Conservation (phyloP, 2,797 vertebrate species). For the Choloepus didactylus region DNA sequence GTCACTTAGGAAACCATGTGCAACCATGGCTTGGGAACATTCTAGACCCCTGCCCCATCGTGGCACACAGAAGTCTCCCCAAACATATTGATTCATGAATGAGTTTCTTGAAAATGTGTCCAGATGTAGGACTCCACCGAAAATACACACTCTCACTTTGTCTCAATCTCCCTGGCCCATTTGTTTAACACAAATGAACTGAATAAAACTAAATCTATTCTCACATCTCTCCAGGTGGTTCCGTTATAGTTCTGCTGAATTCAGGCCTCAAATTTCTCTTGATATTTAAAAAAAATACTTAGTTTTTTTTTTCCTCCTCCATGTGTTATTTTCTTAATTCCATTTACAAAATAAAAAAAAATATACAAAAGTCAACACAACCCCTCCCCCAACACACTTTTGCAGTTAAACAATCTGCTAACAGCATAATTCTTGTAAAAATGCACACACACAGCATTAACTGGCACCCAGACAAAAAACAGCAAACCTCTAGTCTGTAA, state of each 20-base stretch:
- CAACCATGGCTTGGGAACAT: conserved; percentile 20
- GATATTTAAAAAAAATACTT: conserved; percentile 10
- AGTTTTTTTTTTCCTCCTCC: not conserved
- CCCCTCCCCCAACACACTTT: not conserved
- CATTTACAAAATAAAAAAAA: conserved; percentile 33
- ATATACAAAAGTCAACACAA: not conserved
- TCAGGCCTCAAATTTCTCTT: not conserved
- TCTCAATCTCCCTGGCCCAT: not conserved
- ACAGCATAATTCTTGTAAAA: not conserved
- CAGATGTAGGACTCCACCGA: not conserved
- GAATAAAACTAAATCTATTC: not conserved
- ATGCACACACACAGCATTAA: not conserved
- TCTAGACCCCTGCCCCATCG: not conserved
- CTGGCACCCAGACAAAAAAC: not conserved
- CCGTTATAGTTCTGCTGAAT: not conserved
- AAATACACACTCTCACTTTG: not conserved
- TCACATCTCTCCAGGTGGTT: not conserved
- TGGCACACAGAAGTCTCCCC: not conserved
- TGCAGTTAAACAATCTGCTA: conserved; percentile 1
- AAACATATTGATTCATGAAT: not conserved
- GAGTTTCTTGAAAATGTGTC: not conserved
- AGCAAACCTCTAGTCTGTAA: conserved; percentile 26
- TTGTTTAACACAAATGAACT: not conserved
- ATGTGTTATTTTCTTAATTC: conserved; percentile 31
- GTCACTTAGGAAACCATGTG: not conserved